A percentile compares a stretch with the other conserved stretches of the same genome.
phyloP scores from a whole-genome alignment of 2,113 vertebrate genomes.

The Columbina picui region DNA sequence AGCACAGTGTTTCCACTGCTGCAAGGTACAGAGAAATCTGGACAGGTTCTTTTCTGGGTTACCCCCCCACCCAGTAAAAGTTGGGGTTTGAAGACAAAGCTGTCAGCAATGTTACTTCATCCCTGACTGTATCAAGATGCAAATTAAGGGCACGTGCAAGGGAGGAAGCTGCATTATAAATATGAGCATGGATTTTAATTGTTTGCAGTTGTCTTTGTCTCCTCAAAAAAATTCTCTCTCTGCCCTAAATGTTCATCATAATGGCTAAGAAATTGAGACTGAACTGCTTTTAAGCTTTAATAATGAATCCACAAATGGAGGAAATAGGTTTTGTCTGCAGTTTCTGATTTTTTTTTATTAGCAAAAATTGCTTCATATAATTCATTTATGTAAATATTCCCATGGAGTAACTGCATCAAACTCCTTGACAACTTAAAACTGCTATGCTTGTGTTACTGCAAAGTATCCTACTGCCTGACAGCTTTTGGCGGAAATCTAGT shows the following conservation, averaged over 20 bases:
- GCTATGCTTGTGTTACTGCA: neutral
- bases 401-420: neutral
- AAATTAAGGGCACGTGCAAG: neutral
- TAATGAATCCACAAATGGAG: neutral
- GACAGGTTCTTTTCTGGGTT: neutral
- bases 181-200: neutral
- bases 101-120: neutral
- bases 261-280: neutral
- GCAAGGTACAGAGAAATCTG: neutral
- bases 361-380: neutral
- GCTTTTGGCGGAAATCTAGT: constrained; percentile 22
- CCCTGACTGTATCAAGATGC: neutral
- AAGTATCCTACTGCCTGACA: neutral
- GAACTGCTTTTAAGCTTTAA: neutral
- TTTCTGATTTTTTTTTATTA: neutral
- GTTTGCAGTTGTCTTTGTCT: neutral
- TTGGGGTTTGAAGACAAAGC: neutral
- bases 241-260: neutral
- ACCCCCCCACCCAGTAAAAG: neutral
- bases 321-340: neutral
- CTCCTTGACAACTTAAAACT: neutral
- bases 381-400: constrained; percentile 16
- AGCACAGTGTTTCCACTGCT: neutral
- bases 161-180: neutral
- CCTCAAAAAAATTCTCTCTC: neutral